phyloP scores from a whole-genome alignment of 2,113 vertebrate genomes.

The Notarius quadriscutis region DNA sequence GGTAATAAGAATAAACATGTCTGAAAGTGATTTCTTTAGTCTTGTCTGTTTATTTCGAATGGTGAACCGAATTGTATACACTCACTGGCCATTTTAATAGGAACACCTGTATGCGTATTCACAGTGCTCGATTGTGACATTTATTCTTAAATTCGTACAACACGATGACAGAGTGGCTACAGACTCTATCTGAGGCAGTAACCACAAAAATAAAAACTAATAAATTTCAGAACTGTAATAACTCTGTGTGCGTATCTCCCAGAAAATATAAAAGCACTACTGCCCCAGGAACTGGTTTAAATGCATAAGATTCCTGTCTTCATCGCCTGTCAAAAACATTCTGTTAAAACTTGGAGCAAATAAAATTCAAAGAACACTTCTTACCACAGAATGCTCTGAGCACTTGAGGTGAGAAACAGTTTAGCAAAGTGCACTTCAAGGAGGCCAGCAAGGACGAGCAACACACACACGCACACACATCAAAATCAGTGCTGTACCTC shows the following conservation, averaged over 20 bases:
- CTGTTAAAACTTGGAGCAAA: background rate
- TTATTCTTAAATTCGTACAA: too few relatives aligned
- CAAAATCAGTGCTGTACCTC: background rate
- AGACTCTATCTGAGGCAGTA: too few relatives aligned
- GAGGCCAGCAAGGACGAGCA: background rate
- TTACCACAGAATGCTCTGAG: background rate
- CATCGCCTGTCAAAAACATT: background rate
- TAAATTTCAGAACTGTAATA: too few relatives aligned
- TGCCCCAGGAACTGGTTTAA: background rate
- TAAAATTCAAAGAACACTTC: constrained; percentile 6
- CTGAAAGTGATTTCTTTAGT: too few relatives aligned
- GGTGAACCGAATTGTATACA: too few relatives aligned
- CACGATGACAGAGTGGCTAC: too few relatives aligned
- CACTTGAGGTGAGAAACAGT: background rate
- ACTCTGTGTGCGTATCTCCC: background rate
- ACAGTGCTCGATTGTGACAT: too few relatives aligned
- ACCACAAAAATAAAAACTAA: too few relatives aligned
- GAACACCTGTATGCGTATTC: too few relatives aligned
- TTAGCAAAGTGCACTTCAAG: constrained; percentile 4
- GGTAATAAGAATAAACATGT: too few relatives aligned
- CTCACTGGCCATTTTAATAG: too few relatives aligned
- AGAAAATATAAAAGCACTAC: background rate
- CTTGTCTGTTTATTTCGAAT: too few relatives aligned
- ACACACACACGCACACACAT: constrained; percentile 8
- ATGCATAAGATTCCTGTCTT: background rate